phyloP scores from a whole-genome alignment of 2,888 invertebrate genomes.

The Trachelus stipa region DNA sequence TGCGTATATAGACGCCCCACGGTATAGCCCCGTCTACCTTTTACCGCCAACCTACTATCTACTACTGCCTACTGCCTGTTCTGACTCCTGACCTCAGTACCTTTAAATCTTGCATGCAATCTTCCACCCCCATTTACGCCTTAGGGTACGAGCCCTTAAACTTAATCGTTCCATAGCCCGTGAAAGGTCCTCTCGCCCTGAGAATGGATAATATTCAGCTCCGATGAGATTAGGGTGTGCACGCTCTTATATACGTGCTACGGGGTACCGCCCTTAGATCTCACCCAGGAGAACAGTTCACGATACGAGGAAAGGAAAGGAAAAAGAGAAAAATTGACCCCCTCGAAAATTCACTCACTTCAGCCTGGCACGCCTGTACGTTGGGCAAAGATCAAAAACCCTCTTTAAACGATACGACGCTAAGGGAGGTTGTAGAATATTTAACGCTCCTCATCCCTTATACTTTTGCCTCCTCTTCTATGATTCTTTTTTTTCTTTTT shows the following conservation, averaged over 20 bases:
- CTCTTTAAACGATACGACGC: not conserved
- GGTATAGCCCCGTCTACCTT: not conserved
- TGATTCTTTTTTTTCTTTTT: not conserved
- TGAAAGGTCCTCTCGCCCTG: constrained; percentile 9
- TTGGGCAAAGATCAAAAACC: not conserved
- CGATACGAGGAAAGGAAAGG: not conserved
- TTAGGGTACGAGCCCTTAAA: not conserved
- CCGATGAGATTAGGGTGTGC: not conserved
- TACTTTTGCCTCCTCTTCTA: not conserved
- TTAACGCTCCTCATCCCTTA: not conserved
- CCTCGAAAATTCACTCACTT: not conserved
- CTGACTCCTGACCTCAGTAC: constrained; percentile 1
- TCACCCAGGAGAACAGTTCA: not conserved
- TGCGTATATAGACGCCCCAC: constrained; percentile 10
- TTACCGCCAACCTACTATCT: not conserved
- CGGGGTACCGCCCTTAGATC: not conserved
- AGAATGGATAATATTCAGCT: not conserved
- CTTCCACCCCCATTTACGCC: constrained; percentile 16
- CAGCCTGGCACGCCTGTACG: not conserved
- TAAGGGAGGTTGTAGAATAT: not conserved
- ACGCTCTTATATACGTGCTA: not conserved
- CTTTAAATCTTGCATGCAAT: constrained; percentile 24
- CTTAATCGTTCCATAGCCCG: constrained; percentile 7
- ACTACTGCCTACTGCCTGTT: not conserved
- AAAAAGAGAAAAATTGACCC: not conserved